A percentile compares a stretch with the other conserved stretches of the same genome.
Conservation (phyloP, 35 echinoderm and acorn worm species). For the Hemicentrotus pulcherrimus region DNA sequence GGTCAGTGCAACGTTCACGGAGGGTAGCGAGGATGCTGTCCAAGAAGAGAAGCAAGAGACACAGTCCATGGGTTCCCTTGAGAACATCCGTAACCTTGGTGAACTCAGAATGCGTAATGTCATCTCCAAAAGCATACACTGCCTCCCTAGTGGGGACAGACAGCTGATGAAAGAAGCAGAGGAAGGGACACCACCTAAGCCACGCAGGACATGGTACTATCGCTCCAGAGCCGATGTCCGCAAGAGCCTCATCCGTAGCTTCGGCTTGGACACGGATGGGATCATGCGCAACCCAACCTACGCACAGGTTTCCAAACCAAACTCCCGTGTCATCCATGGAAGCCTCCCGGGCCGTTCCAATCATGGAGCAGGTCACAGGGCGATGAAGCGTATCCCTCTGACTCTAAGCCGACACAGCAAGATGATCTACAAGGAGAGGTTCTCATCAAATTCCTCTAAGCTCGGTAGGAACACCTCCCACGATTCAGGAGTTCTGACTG, state of each 20-base stretch:
- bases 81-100: constrained; percentile 52
- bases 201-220: constrained; percentile 86
- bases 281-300: constrained; percentile 55
- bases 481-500: constrained; percentile 79
- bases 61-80: constrained; percentile 62
- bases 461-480: constrained; percentile 65
- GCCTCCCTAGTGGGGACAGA: constrained; percentile 36
- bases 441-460: constrained; percentile 44
- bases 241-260: constrained; percentile 64
- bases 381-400: constrained; percentile 45
- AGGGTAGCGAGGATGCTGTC: constrained; percentile 57
- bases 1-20: constrained; percentile 55
- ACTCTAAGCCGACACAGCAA: constrained; percentile 23
- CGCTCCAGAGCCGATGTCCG: constrained; percentile 81
- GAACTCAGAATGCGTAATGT: constrained; percentile 50
- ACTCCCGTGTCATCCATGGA: constrained; percentile 31
- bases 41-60: constrained; percentile 43
- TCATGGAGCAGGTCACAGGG: constrained; percentile 15
- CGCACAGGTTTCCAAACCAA: constrained; percentile 64
- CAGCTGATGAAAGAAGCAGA: constrained; percentile 20
- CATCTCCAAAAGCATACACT: constrained; percentile 42
- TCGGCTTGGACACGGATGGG: constrained; percentile 45
- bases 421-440: constrained; percentile 21
- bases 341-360: constrained; percentile 49
- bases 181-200: constrained; percentile 71